Evolutionary conservation across 2,113 vertebrate species (phyloP).

Genomic region (Eclectus roratus): DNA sequence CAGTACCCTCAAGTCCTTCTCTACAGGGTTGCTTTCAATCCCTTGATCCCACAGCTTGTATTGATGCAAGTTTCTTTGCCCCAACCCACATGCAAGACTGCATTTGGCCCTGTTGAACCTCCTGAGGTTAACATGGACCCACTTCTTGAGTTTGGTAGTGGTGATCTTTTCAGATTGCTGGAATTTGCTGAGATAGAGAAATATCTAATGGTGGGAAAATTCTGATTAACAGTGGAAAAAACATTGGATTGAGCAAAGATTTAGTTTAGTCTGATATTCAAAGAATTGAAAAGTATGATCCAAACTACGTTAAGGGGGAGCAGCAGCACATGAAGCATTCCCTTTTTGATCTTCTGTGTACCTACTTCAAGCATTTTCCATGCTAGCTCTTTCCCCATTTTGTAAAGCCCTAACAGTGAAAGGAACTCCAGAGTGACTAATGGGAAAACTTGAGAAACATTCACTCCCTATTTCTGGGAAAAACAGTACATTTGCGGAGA

Average conservation of each 20-base stretch:
- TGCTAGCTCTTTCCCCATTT: not conserved
- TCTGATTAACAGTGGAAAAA: conserved; percentile 34
- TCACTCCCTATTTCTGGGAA: not conserved
- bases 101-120: not conserved
- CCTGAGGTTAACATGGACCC: fast-evolving
- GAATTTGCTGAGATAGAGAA: conserved; percentile 39
- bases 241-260: not conserved
- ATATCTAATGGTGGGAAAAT: not conserved
- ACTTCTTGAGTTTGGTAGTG: not conserved
- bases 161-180: conserved; percentile 46
- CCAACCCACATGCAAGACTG: not conserved
- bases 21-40: not conserved
- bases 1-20: fast-evolving
- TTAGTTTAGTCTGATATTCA: not conserved
- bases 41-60: not conserved
- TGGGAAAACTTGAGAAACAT: not conserved
- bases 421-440: conserved; percentile 8
- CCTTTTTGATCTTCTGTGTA: not conserved
- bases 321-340: not conserved
- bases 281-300: not conserved
- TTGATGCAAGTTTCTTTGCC: not conserved
- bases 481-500: not conserved
- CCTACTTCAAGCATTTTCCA: not conserved
- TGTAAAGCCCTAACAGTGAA: not conserved
- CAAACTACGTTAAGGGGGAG: not conserved